phyloP scores from a whole-genome alignment of 1,140 invertebrate species.

The Drosophila pseudoobscura region DNA sequence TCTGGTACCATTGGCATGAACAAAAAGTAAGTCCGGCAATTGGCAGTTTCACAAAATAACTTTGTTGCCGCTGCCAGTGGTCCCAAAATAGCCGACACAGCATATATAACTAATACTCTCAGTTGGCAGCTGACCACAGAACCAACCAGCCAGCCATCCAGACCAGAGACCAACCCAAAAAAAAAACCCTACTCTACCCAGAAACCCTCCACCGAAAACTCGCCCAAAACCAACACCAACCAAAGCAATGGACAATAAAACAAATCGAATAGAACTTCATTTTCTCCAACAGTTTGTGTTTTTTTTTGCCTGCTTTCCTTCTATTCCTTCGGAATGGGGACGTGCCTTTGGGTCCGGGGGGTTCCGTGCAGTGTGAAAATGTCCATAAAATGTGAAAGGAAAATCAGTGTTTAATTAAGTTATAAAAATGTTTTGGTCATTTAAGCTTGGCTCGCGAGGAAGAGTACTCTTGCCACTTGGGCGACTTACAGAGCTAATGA shows the following conservation, averaged over 20 bases:
- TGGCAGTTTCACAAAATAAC: constrained; percentile 75
- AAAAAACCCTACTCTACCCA: constrained; percentile 5
- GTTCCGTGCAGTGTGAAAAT: constrained; percentile 51
- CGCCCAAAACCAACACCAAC: constrained; percentile 1
- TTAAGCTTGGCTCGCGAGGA: constrained; percentile 27
- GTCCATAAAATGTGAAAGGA: constrained; percentile 65
- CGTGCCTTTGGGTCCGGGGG: constrained; percentile 1
- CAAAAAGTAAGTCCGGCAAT: constrained; percentile 65
- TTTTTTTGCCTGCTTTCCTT: constrained; percentile 14
- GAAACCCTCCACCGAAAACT: neutral
- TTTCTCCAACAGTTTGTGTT: constrained; percentile 46
- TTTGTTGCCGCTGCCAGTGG: constrained; percentile 49
- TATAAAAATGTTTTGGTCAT: constrained; percentile 75
- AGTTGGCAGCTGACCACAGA: constrained; percentile 68
- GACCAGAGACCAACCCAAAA: constrained; percentile 8
- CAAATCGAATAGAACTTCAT: constrained; percentile 77
- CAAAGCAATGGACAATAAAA: constrained; percentile 71
- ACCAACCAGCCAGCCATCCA: constrained; percentile 30
- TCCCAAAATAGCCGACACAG: constrained; percentile 65
- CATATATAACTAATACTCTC: constrained; percentile 70
- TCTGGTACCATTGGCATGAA: constrained; percentile 28
- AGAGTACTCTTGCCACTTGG: constrained; percentile 11
- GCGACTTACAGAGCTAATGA: constrained; percentile 17
- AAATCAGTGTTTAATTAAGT: constrained; percentile 80
- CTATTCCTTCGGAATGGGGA: constrained; percentile 12